These are phyloP conservation scores for Machimus atricapillus DNA, from an alignment of 2,888 invertebrate species.

Conservation along the genomic window DNA sequence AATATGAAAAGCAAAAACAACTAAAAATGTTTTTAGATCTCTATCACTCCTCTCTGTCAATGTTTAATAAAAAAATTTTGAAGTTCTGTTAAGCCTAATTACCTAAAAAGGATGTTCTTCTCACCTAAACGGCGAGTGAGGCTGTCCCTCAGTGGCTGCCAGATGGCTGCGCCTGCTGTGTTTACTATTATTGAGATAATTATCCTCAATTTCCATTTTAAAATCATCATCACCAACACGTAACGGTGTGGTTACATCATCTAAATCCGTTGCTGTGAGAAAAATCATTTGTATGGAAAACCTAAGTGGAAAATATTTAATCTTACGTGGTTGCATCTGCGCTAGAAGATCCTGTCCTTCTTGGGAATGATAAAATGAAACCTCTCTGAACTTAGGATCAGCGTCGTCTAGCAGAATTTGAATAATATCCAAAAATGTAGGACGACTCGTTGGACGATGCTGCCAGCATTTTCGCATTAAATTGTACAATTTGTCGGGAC, in stretches of 20 bases:
- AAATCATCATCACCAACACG: slow-evolving; percentile 59
- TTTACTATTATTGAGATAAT: slow-evolving; percentile 52
- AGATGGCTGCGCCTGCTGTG: slow-evolving; percentile 58
- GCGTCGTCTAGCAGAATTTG: slow-evolving; percentile 74
- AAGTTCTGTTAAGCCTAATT: slow-evolving; percentile 52
- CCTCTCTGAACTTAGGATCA: slow-evolving; percentile 66
- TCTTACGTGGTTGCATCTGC: slow-evolving; percentile 57
- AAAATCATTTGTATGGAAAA: neutral
- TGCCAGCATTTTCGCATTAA: slow-evolving; percentile 95
- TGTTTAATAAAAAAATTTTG: slow-evolving; percentile 44
- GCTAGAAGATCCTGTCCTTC: slow-evolving; percentile 67
- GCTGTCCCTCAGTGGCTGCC: slow-evolving; percentile 53
- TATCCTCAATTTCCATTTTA: slow-evolving; percentile 57
- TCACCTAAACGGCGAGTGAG: slow-evolving; percentile 61
- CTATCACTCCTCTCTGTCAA: slow-evolving; percentile 8
- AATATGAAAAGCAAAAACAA: slow-evolving; percentile 38
- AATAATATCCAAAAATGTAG: slow-evolving; percentile 84
- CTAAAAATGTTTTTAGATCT: slow-evolving; percentile 9
- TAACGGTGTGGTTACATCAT: slow-evolving; percentile 61
- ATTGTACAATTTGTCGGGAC: slow-evolving; percentile 88
- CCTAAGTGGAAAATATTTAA: neutral
- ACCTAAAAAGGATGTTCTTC: slow-evolving; percentile 55
- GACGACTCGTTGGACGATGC: slow-evolving; percentile 78
- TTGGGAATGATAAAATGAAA: slow-evolving; percentile 71
- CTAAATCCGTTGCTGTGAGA: slow-evolving; percentile 54